Percentiles rank a stretch among this genome's conserved stretches.
These are phyloP conservation scores for Aix galericulata DNA, from an alignment of 2,113 vertebrate genomes.

Conservation along the genomic window DNA sequence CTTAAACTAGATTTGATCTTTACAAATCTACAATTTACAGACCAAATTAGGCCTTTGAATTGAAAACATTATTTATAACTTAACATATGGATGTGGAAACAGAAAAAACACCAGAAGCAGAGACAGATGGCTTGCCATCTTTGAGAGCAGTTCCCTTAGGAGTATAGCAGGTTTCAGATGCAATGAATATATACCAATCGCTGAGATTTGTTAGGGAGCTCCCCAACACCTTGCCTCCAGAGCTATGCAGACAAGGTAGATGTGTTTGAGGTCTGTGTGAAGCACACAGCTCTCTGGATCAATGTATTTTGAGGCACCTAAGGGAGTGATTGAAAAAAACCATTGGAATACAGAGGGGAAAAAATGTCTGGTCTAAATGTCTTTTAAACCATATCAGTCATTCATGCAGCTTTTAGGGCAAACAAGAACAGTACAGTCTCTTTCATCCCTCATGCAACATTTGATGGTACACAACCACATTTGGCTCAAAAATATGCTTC, in stretches of 20 bases:
- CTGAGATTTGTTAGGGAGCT: background rate
- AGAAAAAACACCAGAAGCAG: conserved; percentile 27
- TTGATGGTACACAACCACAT: background rate
- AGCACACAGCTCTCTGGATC: background rate
- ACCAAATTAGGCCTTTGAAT: background rate
- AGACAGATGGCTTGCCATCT: conserved; percentile 45
- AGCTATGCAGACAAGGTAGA: background rate
- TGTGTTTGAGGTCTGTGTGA: background rate
- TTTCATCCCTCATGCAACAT: background rate
- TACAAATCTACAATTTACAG: background rate
- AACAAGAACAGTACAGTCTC: fast-evolving
- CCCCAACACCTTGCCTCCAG: background rate
- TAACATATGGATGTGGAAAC: background rate
- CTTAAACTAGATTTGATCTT: background rate
- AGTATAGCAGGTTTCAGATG: background rate
- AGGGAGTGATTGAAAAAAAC: background rate
- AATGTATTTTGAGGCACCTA: background rate
- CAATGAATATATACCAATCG: background rate
- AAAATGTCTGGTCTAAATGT: background rate
- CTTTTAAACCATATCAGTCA: background rate
- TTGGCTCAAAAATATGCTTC: background rate
- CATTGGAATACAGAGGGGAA: background rate
- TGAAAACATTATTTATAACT: conserved; percentile 25
- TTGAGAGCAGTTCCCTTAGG: background rate
- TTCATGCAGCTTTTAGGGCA: background rate